Base-by-base conservation (phyloP, 2,888 invertebrate genomes). In the Lordiphosa fenestrarum region DNA sequence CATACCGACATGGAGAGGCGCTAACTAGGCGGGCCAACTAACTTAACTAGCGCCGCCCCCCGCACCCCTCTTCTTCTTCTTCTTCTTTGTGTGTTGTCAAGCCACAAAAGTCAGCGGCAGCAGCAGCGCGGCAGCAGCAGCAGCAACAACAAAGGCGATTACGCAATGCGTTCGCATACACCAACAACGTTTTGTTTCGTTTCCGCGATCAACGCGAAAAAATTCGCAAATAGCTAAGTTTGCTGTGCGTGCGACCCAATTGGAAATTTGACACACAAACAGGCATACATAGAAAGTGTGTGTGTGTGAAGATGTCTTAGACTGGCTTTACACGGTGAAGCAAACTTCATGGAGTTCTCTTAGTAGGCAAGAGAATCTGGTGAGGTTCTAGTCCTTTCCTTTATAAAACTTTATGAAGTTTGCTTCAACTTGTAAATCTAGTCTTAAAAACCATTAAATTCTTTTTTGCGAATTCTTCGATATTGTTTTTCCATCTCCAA, bases 151-250 rank as follows among this genome's bases (percentile, higher is more conserved):
- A 65, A 66, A 69, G 55, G 13, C 48, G 72, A 82, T 82, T 82
- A 83, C 81, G 83, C 81, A 82, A 82, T 81, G 81, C 83, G 83
- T 83, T 78, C 53, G 56, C 58, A 10, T 65, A 37, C 53, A 59
- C 52, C 48, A 54, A 50, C 59, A 65, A 12, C 61, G 57, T 69
- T 77, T 74, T 76, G 74, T 80, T 78, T 78, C 77, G 80, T 80
- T 78, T 78, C 77, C 74, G 81, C 81, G 78, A 81, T 78, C 81
- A 69, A 65, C 68, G 70, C 55, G 66, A 52, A 61, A 73, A 55
- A 44, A 80, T 80, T 78, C 71, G 73, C 73, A 65, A 73, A 73
- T 46, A 63, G 55, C 50, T 53, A 42, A 57, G 47, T 49, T 36
- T 50, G 54, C 54, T 50, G 67, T 69, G 76, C 71, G 76, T 76